Base-by-base conservation (phyloP, 2,797 vertebrate genomes). In the Catostomus latipinnis region DNA sequence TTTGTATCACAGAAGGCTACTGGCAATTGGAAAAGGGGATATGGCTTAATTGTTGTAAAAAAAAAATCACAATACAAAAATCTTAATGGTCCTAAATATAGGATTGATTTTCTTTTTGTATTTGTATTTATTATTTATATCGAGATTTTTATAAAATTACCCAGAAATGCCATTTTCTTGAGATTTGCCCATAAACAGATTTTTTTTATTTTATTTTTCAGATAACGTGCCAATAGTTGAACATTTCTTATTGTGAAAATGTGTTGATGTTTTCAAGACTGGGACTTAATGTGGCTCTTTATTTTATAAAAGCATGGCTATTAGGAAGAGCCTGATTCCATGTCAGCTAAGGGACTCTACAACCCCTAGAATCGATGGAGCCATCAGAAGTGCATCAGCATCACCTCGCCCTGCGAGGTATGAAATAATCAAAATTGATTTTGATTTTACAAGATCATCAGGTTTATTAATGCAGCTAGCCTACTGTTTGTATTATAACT, bases 401-500 rank as follows among this genome's bases (percentile, higher is more conserved):
- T 98, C 97, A 4, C 97, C 97, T 1, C 93, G 97, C 81, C 97
- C 98, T 81, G 93, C 96, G 83, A 95, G 97, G 98, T 99, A 89
- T 94, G 93, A 14, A 62, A 10, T 49, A 0, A 13, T 54, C 57
- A 72, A 49, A 46, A 8, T 6, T 57, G 11, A 9, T 1, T 0
- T 8, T 76, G 49, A 50, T 48, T 50, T 7, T 45, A 63, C 11
- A 63, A 45, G 9, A 45, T 18, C 14, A 13, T 49, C n/a, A 49
- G 45, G 6, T 18, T 22, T 22, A 60, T 60, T 34, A 63, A 11
- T 11, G 6, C 1, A n/a, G 65, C 45, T 22, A 46, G 6, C 50
- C 10, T 60, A 13, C 14, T 74, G 1, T 65, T 54, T 18, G 6
- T 18, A 45, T 10, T 78, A 6, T 71, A 9, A 57, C 8, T 9